Percentiles rank a stretch among this genome's conserved stretches.
phyloP scores from a whole-genome alignment of 2,888 invertebrate species.

The Drosophila anomalata region DNA sequence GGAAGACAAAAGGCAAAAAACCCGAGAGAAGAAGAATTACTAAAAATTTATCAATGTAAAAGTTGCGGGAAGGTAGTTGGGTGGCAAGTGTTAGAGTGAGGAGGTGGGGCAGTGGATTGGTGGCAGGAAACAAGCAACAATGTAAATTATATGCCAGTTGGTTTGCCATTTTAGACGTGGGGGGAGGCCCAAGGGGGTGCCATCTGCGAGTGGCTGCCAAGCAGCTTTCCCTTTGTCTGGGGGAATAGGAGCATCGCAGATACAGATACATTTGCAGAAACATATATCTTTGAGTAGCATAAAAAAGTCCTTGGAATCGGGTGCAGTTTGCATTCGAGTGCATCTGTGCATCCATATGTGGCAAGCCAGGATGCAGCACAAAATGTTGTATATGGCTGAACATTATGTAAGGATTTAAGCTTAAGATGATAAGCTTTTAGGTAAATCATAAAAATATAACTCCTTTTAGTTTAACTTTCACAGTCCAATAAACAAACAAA shows the following conservation, averaged over 20 bases:
- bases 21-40: conserved; percentile 67
- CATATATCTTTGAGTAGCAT: conserved; percentile 33
- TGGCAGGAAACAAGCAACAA: conserved; percentile 70
- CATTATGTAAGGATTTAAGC: neutral
- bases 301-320: conserved; percentile 34
- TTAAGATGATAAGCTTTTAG: neutral
- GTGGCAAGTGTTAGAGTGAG: conserved; percentile 24
- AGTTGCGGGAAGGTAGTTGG: conserved; percentile 40
- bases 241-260: conserved; percentile 16
- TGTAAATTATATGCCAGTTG: conserved; percentile 78
- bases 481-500: too few relatives aligned
- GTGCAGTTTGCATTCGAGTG: conserved; percentile 7
- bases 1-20: conserved; percentile 63
- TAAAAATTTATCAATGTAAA: conserved; percentile 77
- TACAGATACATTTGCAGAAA: conserved; percentile 10
- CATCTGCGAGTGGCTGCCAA: neutral
- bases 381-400: neutral
- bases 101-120: conserved; percentile 24
- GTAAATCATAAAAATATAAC: neutral
- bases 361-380: conserved; percentile 1
- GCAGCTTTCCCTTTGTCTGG: conserved; percentile 50
- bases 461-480: too few relatives aligned
- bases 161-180: conserved; percentile 32
- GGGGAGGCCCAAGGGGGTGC: neutral
- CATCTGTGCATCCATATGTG: conserved; percentile 11